phyloP scores from a whole-genome alignment of 2,113 vertebrate genomes.

The Pongo abelii region DNA sequence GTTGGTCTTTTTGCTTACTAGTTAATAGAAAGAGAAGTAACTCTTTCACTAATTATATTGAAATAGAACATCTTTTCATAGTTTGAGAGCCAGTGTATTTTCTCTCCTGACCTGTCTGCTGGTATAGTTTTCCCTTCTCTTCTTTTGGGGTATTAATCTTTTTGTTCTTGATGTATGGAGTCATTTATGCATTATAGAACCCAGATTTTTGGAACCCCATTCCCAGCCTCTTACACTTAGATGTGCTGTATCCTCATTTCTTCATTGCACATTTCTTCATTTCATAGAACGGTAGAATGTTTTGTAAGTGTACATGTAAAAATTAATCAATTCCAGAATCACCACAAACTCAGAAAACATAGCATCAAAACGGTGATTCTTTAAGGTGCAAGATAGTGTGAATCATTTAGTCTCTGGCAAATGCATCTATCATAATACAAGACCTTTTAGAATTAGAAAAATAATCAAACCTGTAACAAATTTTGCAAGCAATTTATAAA shows the following conservation, averaged over 20 bases:
- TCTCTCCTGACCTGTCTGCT: neutral
- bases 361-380: neutral
- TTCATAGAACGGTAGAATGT: neutral
- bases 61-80: slow-evolving; percentile 3
- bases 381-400: neutral
- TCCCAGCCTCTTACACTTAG: neutral
- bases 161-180: neutral
- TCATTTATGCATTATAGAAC: neutral
- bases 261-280: neutral
- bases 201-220: neutral
- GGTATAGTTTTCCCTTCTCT: neutral
- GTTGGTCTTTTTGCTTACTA: neutral
- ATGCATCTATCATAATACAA: neutral
- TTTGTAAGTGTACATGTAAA: neutral
- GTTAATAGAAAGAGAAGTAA: slow-evolving; percentile 22
- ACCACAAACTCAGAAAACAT: neutral
- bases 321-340: neutral
- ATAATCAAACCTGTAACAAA: neutral
- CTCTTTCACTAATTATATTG: neutral
- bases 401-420: neutral
- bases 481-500: slow-evolving; percentile 20
- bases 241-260: neutral
- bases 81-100: neutral
- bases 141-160: neutral
- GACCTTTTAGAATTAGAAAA: slow-evolving; percentile 28